phyloP scores from a whole-genome alignment of 2,797 vertebrate species.

The Hybognathus amarus region DNA sequence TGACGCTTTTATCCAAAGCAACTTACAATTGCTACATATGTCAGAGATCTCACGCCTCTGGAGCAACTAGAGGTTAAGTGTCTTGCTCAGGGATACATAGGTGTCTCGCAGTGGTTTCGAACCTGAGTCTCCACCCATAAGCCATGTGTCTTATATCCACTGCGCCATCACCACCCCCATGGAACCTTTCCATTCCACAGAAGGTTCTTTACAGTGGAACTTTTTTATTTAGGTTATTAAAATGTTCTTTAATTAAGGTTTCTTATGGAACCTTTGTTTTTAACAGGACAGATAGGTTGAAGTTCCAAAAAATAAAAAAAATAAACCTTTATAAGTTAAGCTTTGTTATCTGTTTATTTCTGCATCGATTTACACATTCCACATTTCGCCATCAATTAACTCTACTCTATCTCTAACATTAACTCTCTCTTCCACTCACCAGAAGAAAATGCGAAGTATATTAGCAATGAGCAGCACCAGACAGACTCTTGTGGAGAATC shows the following conservation, averaged over 20 bases:
- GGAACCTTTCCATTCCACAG: neutral
- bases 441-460: conserved; percentile 85
- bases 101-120: too few relatives aligned
- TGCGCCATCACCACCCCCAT: too few relatives aligned
- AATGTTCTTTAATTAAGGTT: neutral
- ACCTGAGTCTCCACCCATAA: too few relatives aligned
- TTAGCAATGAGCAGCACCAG: conserved; percentile 83
- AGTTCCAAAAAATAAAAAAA: neutral
- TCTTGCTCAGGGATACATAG: too few relatives aligned
- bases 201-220: neutral
- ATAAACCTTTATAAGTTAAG: neutral
- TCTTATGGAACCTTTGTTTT: neutral
- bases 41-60: too few relatives aligned
- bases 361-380: neutral
- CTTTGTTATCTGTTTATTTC: neutral
- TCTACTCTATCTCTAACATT: conserved; percentile 6
- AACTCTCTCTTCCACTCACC: conserved; percentile 80
- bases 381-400: neutral
- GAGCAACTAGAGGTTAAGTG: too few relatives aligned
- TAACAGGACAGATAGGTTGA: neutral
- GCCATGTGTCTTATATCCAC: too few relatives aligned
- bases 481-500: conserved; percentile 84
- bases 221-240: neutral
- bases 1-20: too few relatives aligned
- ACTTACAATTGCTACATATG: too few relatives aligned